Base-by-base conservation (phyloP, 2,113 vertebrate genomes). In the Passer domesticus region DNA sequence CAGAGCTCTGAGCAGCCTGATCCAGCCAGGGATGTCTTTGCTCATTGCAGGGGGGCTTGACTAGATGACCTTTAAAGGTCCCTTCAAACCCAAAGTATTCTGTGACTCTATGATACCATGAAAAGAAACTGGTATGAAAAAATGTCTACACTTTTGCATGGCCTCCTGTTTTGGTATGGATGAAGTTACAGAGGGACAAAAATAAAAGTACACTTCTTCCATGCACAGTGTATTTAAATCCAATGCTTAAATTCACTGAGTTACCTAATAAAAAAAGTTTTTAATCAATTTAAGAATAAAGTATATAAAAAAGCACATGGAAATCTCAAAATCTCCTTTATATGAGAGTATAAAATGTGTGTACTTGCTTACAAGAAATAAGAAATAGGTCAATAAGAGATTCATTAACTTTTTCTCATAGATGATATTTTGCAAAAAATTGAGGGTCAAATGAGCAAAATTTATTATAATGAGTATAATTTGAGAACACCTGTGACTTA, bases 161-260 rank as follows among this genome's bases (percentile, higher is more conserved):
- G 16, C 22, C 53, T 9, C 5, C 23, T 47, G 72, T 77, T 83
- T 56, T 41, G 5, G 4, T 73, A 24, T 21, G 28, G 16, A 33
- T 85, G 21, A 37, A 56, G 6, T 28, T 66, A 30, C 4, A 58
- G 9, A 82, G 11, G 16, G 27, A 62, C 15, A 78, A 31, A 83
- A 47, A 47, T n/a, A 16, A 46, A 89, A 59, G 9, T 13, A 9
- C n/a, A 18, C 0, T 0, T 88, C 0, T 0, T 88, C 50, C 20
- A 41, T 3, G 7, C 1, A 75, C 10, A 16, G 31, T 63, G 14
- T 18, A 58, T 85, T 74, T 72, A 75, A 78, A 68, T 55, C 7
- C 55, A 35, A 11, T 10, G 4, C 50, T 79, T 75, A 11, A 41
- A 41, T 41, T 41, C 20, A 72, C 27, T 21, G 23, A 33, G 10